phyloP scores from a whole-genome alignment of 2,888 invertebrate genomes.

The Cacoxenus indagator region DNA sequence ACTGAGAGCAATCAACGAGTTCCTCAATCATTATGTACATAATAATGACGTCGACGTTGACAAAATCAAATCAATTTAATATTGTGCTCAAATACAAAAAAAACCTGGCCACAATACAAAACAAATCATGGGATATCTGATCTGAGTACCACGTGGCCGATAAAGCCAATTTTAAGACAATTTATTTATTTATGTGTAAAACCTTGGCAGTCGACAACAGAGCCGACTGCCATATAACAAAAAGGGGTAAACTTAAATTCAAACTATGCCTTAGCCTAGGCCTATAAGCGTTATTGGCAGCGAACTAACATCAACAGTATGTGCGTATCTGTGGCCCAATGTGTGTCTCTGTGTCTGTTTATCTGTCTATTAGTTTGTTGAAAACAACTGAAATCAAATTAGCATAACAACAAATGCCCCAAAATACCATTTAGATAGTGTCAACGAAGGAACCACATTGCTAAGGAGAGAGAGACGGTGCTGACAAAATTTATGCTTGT shows the following conservation, averaged over 20 bases:
- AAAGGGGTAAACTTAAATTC: conserved; percentile 4
- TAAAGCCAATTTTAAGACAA: conserved; percentile 13
- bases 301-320: neutral
- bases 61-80: conserved; percentile 8
- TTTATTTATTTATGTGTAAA: conserved; percentile 21
- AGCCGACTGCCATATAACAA: neutral
- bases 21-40: no score
- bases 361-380: neutral
- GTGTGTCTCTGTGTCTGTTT: neutral
- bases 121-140: neutral
- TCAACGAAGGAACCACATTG: neutral
- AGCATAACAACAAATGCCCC: conserved; percentile 49
- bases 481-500: neutral
- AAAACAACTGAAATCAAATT: conserved; percentile 35
- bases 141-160: neutral
- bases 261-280: neutral
- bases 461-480: neutral
- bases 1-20: no score
- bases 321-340: neutral
- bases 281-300: neutral
- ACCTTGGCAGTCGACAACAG: neutral
- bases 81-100: neutral
- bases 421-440: conserved; percentile 22
- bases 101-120: neutral
- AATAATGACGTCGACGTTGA: no score